A percentile compares a stretch with the other conserved stretches of the same genome.
phyloP scores from a whole-genome alignment of 92 coral and sea anemone species.

The Epizoanthus stellaris region DNA sequence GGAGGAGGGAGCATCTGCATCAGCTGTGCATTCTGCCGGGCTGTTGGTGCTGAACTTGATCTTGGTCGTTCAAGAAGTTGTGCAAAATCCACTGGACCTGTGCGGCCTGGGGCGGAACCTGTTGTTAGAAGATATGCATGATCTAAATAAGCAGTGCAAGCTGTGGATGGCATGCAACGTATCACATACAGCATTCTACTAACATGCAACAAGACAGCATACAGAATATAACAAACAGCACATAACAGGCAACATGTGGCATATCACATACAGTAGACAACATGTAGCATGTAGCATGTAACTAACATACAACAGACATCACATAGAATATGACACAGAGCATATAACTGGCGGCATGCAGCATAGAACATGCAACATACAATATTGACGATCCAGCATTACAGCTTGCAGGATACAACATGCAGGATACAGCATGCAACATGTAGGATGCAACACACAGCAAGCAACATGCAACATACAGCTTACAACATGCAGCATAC shows the following conservation, averaged over 20 bases:
- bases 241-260: not conserved
- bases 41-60: slow-evolving; percentile 84
- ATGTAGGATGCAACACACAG: not conserved
- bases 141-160: slow-evolving; percentile 1
- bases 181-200: not conserved
- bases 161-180: not conserved
- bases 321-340: not conserved
- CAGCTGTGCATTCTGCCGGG: slow-evolving; percentile 82
- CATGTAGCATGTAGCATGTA: too few relatives aligned
- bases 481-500: not conserved
- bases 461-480: not conserved
- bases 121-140: slow-evolving; percentile 17
- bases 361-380: not conserved
- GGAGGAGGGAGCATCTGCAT: slow-evolving; percentile 87
- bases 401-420: not conserved
- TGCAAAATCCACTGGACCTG: slow-evolving; percentile 77
- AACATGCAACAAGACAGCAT: not conserved
- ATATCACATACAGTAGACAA: not conserved
- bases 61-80: slow-evolving; percentile 87
- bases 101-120: slow-evolving; percentile 91
- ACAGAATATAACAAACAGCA: not conserved
- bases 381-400: not conserved
- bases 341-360: not conserved
- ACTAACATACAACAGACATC: not conserved
- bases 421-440: not conserved